Conservation (phyloP, 2,888 invertebrate species). For the Mechanitis messenoides region DNA sequence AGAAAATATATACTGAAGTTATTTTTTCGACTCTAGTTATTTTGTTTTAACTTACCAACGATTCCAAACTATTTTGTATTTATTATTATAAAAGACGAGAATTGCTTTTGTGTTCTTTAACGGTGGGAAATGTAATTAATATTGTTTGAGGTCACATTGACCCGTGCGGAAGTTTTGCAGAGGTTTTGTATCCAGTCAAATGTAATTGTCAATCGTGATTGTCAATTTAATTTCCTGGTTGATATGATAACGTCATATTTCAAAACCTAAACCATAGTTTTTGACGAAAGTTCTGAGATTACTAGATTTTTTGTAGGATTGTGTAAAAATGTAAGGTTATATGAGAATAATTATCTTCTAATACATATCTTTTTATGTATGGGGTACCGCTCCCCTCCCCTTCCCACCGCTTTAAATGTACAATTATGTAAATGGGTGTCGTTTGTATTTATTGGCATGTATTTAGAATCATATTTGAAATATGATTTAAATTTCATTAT, state of each 20-base stretch:
- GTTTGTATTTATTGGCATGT: conserved; percentile 24
- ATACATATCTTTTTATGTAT: conserved; percentile 11
- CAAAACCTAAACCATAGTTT: conserved; percentile 1
- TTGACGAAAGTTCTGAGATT: not conserved
- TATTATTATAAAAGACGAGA: no score
- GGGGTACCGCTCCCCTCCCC: not conserved
- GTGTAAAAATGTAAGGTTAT: no score
- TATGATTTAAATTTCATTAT: conserved; percentile 8
- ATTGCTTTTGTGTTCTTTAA: no score
- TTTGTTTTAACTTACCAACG: no score
- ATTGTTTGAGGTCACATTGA: conserved; percentile 9
- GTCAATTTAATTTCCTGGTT: conserved; percentile 4
- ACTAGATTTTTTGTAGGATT: not conserved
- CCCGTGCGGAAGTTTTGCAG: conserved; percentile 5
- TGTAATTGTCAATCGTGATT: conserved; percentile 1
- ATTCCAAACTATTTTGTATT: no score
- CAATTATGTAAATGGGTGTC: conserved; percentile 8
- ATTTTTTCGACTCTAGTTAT: no score
- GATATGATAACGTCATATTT: conserved; percentile 3
- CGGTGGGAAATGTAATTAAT: not conserved
- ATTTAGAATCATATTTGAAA: conserved; percentile 15
- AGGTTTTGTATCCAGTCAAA: not conserved
- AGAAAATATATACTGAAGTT: no score
- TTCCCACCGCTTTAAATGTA: conserved; percentile 16
- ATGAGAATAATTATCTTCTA: no score